Conservation (phyloP, 2,888 invertebrate species). For the Chrysomela aeneicollis region DNA sequence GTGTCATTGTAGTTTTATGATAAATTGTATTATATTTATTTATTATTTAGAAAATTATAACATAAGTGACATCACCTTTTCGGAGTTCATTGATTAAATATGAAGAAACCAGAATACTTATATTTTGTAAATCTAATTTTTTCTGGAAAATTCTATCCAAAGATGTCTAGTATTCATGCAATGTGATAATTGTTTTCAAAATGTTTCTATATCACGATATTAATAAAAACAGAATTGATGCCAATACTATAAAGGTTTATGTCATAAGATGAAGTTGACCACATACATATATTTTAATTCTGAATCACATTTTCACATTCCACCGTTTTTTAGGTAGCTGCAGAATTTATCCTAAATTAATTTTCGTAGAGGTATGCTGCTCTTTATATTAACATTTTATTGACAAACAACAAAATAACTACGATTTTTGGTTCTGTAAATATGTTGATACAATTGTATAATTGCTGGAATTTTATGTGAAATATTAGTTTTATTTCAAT, state of each 20-base stretch:
- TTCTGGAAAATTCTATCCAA: conserved; percentile 38
- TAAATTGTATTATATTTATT: conserved; percentile 18
- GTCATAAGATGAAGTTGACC: conserved; percentile 39
- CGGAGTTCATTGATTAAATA: too few species aligned
- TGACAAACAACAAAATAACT: not conserved
- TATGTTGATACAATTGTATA: not conserved
- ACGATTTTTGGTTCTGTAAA: not conserved
- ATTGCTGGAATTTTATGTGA: not conserved
- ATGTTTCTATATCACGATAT: conserved; percentile 24
- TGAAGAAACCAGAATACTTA: too few species aligned
- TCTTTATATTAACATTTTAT: not conserved
- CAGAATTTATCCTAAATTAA: conserved; percentile 36
- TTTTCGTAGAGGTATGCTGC: not conserved
- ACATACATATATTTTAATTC: conserved; percentile 40
- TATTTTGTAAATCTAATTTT: not conserved
- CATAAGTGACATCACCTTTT: conserved; percentile 38
- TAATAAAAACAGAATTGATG: conserved; percentile 34
- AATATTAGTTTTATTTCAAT: not conserved
- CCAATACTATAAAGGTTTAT: conserved; percentile 39
- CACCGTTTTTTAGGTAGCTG: conserved; percentile 44
- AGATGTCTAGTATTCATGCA: conserved; percentile 49
- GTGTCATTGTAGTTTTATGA: conserved; percentile 10
- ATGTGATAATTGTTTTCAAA: conserved; percentile 47
- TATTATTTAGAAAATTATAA: conserved; percentile 24
- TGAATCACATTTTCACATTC: conserved; percentile 46